Conservation (phyloP, 2,888 invertebrate species). For the Pyrgus malvae region DNA sequence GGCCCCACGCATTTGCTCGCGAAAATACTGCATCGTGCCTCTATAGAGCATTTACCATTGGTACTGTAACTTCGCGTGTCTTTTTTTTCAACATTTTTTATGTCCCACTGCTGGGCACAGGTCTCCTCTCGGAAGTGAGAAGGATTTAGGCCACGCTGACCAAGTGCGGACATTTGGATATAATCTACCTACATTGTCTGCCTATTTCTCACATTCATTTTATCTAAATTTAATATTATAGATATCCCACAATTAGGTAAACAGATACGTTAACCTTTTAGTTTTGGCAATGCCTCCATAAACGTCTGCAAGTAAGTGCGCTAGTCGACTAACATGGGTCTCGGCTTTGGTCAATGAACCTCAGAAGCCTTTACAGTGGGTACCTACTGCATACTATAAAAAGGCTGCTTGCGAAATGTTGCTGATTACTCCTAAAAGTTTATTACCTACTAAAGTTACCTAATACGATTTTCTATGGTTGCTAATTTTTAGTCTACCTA, state of each 20-base stretch:
- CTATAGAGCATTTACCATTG: too few relatives aligned
- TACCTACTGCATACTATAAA: too few relatives aligned
- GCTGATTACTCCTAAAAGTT: too few relatives aligned
- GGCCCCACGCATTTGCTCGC: slow-evolving; percentile 62
- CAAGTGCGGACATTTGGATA: too few relatives aligned
- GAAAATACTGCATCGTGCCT: slow-evolving; percentile 59
- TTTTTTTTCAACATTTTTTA: too few relatives aligned
- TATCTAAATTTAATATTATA: slow-evolving; percentile 25
- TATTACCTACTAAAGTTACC: too few relatives aligned
- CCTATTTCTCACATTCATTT: neutral
- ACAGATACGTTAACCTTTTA: slow-evolving; percentile 21
- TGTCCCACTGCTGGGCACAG: too few relatives aligned
- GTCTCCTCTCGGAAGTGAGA: too few relatives aligned
- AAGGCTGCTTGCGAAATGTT: slow-evolving; percentile 14
- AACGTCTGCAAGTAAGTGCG: slow-evolving; percentile 16
- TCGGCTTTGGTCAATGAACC: slow-evolving; percentile 31
- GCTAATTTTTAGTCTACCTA: too few relatives aligned
- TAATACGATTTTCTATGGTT: too few relatives aligned
- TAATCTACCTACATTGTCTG: neutral
- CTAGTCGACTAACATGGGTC: slow-evolving; percentile 18
- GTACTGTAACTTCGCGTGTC: too few relatives aligned
- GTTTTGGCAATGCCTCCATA: slow-evolving; percentile 28
- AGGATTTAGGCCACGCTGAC: too few relatives aligned
- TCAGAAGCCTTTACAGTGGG: slow-evolving; percentile 5
- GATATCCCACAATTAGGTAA: slow-evolving; percentile 23